A percentile compares a stretch with the other conserved stretches of the same genome.
phyloP scores from a whole-genome alignment of 2,888 invertebrate genomes.

The Acrobasis consociella region DNA sequence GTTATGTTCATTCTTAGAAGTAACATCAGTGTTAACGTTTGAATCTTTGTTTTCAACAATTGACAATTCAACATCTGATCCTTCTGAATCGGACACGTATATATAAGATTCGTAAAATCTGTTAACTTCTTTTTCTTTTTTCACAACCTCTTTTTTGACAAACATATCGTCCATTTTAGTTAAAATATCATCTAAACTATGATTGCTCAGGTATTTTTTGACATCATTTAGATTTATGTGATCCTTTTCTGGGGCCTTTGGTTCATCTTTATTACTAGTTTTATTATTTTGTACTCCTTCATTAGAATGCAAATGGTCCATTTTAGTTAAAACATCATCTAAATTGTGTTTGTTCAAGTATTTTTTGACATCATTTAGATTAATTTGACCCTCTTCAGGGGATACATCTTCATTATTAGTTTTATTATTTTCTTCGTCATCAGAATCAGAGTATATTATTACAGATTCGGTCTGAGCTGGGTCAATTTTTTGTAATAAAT shows the following conservation, averaged over 20 bases:
- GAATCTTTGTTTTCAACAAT: not conserved
- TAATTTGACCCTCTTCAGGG: not conserved
- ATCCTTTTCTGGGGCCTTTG: not conserved
- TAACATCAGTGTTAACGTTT: not conserved
- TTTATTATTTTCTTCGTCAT: not conserved
- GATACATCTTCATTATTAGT: not conserved
- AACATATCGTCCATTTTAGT: not conserved
- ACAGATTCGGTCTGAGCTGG: not conserved
- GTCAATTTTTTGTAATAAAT: conserved; percentile 14
- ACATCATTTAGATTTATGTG: not conserved
- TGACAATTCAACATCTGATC: not conserved
- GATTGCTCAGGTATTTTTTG: conserved; percentile 5
- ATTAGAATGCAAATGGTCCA: not conserved
- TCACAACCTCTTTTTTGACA: not conserved
- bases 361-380: conserved; percentile 3
- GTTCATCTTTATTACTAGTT: not conserved
- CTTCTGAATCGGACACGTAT: not conserved
- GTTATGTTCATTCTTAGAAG: not conserved
- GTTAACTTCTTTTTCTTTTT: not conserved
- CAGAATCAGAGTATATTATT: conserved; percentile 6
- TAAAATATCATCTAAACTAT: conserved; percentile 8
- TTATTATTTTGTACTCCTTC: not conserved
- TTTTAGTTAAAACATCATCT: conserved; percentile 8
- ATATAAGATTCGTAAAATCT: not conserved
- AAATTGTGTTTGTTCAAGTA: not conserved